These are phyloP conservation scores for Tupiocoris notatus DNA, from an alignment of 2,888 invertebrate species.

Conservation along the genomic window DNA sequence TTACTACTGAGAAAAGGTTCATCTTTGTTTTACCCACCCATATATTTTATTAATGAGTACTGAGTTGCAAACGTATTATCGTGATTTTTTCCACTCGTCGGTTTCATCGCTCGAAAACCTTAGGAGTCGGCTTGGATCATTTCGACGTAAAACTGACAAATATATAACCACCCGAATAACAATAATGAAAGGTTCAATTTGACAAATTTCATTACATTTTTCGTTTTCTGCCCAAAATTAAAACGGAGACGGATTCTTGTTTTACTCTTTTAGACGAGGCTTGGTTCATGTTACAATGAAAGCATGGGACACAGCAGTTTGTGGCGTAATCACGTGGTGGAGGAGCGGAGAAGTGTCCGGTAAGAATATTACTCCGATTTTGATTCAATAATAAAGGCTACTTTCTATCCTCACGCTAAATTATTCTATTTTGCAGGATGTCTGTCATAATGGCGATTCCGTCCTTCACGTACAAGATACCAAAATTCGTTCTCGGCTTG, in stretches of 20 bases:
- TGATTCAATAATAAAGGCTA: not conserved
- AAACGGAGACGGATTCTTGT: not conserved
- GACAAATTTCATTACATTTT: too few species aligned
- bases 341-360: conserved; percentile 44
- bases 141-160: too few species aligned
- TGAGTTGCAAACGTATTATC: too few species aligned
- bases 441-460: conserved; percentile 84
- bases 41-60: too few species aligned
- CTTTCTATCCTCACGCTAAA: not conserved
- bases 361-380: conserved; percentile 24
- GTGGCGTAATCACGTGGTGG: conserved; percentile 47
- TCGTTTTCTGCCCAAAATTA: too few species aligned
- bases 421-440: conserved; percentile 66
- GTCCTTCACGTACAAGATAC: conserved; percentile 76
- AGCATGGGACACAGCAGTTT: conserved; percentile 45
- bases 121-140: too few species aligned
- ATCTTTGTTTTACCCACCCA: too few species aligned
- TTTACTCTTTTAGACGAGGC: conserved; percentile 44
- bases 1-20: too few species aligned
- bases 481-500: conserved; percentile 81
- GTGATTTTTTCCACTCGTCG: too few species aligned
- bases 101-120: too few species aligned
- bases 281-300: conserved; percentile 44
- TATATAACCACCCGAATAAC: too few species aligned
- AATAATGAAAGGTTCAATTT: too few species aligned